phyloP scores from a whole-genome alignment of 2,113 vertebrate species.

The Erpornis zantholeuca region DNA sequence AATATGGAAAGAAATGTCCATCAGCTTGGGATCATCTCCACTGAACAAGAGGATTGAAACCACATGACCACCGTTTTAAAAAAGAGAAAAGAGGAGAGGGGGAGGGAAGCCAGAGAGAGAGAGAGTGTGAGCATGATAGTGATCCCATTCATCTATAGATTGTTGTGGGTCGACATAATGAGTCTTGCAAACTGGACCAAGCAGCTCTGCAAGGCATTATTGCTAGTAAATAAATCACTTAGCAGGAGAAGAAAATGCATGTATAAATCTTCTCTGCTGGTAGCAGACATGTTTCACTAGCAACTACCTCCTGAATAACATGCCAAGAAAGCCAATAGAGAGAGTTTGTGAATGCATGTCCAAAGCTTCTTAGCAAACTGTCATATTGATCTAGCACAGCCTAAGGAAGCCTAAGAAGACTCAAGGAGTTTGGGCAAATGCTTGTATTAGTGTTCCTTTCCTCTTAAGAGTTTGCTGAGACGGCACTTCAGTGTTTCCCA shows the following conservation, averaged over 20 bases:
- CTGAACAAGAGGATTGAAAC: background rate
- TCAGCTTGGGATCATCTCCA: background rate
- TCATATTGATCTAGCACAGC: slow-evolving; percentile 79
- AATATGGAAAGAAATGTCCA: background rate
- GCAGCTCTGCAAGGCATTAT: slow-evolving; percentile 58
- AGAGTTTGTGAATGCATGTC: slow-evolving; percentile 63
- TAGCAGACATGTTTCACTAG: slow-evolving; percentile 50
- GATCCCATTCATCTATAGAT: slow-evolving; percentile 5
- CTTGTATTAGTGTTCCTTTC: slow-evolving; percentile 67
- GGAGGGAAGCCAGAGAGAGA: background rate
- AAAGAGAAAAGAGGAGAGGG: background rate
- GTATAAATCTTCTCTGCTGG: slow-evolving; percentile 57
- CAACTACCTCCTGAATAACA: slow-evolving; percentile 42
- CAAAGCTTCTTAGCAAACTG: slow-evolving; percentile 72
- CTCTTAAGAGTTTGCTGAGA: slow-evolving; percentile 81
- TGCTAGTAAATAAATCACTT: slow-evolving; percentile 69
- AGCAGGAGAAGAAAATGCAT: slow-evolving; percentile 57
- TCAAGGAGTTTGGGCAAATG: slow-evolving; percentile 79
- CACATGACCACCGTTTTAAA: background rate
- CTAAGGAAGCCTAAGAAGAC: slow-evolving; percentile 62
- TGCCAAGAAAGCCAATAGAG: slow-evolving; percentile 45
- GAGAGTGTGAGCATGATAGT: background rate
- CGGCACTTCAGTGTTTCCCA: slow-evolving; percentile 81
- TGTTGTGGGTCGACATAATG: slow-evolving; percentile 58
- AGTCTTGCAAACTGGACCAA: slow-evolving; percentile 61